Evolutionary conservation across 2,797 vertebrate species (phyloP).

Genomic region (Diplodus sargus): DNA sequence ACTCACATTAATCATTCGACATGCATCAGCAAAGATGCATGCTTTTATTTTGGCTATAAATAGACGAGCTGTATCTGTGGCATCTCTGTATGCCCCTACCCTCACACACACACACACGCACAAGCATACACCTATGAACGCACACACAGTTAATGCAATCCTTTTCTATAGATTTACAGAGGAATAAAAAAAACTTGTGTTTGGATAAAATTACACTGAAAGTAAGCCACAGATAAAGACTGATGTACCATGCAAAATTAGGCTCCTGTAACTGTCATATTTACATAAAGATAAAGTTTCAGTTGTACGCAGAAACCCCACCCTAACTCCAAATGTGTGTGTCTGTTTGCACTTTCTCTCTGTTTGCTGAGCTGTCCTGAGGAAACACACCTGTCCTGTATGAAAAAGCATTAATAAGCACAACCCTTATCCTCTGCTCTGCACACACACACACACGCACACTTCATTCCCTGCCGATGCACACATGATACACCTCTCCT

Average conservation of each 20-base stretch:
- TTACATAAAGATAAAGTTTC: slow-evolving; percentile 62
- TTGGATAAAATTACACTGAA: not conserved
- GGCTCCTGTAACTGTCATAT: slow-evolving; percentile 51
- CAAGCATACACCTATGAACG: slow-evolving; percentile 12
- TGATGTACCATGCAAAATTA: slow-evolving; percentile 20
- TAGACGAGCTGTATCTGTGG: slow-evolving; percentile 55
- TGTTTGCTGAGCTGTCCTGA: slow-evolving; percentile 67
- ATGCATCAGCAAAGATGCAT: slow-evolving; percentile 54
- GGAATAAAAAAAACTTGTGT: not conserved
- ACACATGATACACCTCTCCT: slow-evolving; percentile 28
- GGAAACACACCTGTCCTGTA: slow-evolving; percentile 67
- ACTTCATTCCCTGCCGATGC: slow-evolving; percentile 13
- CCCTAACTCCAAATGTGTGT: slow-evolving; percentile 37
- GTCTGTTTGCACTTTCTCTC: slow-evolving; percentile 9
- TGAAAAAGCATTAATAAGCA: slow-evolving; percentile 45
- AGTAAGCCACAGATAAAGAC: not conserved
- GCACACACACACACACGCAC: not conserved
- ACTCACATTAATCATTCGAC: slow-evolving; percentile 46
- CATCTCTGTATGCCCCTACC: slow-evolving; percentile 9
- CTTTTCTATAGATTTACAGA: not conserved
- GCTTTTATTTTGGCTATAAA: slow-evolving; percentile 64
- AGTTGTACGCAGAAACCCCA: slow-evolving; percentile 28
- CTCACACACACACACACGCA: slow-evolving; percentile 10
- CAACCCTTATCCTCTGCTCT: slow-evolving; percentile 19
- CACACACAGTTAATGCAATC: not conserved